Evolutionary conservation across 2,797 vertebrate species (phyloP).

Genomic region (Danionella dracula): DNA sequence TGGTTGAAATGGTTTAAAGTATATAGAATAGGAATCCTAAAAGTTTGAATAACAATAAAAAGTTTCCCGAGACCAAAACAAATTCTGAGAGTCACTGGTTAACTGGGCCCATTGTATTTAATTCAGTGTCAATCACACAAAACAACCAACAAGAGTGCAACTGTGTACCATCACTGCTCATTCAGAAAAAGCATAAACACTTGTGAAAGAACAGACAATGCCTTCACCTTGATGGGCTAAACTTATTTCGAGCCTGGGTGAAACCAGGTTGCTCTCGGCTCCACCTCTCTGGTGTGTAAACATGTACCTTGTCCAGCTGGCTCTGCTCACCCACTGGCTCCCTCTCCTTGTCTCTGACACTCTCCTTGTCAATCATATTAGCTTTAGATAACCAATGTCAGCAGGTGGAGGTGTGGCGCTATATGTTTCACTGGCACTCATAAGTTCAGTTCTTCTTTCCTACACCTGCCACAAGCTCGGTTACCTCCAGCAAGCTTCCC

Average conservation of each 20-base stretch:
- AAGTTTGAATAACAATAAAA: too few relatives aligned
- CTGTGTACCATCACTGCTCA: too few relatives aligned
- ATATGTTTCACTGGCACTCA: constrained; percentile 34
- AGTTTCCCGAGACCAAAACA: too few relatives aligned
- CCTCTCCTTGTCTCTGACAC: too few relatives aligned
- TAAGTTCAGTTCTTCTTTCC: constrained; percentile 21
- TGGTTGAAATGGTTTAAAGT: too few relatives aligned
- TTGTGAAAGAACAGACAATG: constrained; percentile 27
- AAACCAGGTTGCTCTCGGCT: constrained; percentile 26
- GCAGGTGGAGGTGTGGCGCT: constrained; percentile 46
- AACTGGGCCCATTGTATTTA: too few relatives aligned
- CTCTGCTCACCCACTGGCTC: constrained; percentile 34
- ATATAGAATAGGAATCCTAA: too few relatives aligned
- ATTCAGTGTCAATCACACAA: too few relatives aligned
- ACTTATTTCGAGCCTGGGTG: constrained; percentile 33
- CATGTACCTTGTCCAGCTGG: constrained; percentile 36
- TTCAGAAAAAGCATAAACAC: neutral
- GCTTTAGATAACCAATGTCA: constrained; percentile 36
- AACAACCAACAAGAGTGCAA: too few relatives aligned
- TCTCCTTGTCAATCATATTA: constrained; percentile 34
- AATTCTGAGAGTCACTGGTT: too few relatives aligned
- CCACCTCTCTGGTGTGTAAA: constrained; percentile 39
- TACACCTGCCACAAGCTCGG: constrained; percentile 33
- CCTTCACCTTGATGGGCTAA: constrained; percentile 42
- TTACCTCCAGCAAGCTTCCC: constrained; percentile 15